Base-by-base conservation (phyloP, 2,797 vertebrate species). In the Lithobates pipiens region DNA sequence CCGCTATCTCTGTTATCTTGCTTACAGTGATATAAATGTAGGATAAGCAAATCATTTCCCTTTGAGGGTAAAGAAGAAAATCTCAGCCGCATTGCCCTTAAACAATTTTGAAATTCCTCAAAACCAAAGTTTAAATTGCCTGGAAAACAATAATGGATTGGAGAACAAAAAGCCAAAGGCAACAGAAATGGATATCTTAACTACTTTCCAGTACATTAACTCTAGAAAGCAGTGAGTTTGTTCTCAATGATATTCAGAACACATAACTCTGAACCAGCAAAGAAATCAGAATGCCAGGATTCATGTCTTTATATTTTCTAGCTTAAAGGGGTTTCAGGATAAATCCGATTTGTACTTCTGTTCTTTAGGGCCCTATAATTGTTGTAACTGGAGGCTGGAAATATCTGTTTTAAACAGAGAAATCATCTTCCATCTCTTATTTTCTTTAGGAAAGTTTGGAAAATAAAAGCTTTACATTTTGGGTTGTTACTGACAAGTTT, bases 151-250 rank as follows among this genome's bases (percentile, higher is more conserved):
- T 78, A 65, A 85, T 85, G 44, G 39, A 68, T 80, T 54, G 44
- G 29, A 75, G 72, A 74, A 68, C 29, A 85, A 85, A 80, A 84
- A 84, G 83, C 76, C 84, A 39, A 80, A 74, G 77, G 77, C 77
- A 84, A 71, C 25, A 63, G 76, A 39, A 73, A 79, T 85, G 23
- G 76, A 67, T 79, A 74, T 85, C 70, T 85, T 85, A 85, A 85
- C 72, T 80, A 65, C 39, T 77, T 85, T 85, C 77, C 71, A 75
- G 54, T 74, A 85, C 84, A 85, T 85, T 85, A 80, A 68, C 27
- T 80, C 79, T 50, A 27, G 25, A 70, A 76, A 83, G 36, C 4
- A 77, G 76, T 50, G 76, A 27, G n/a, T 21, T 36, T 77, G 54
- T 29, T 36, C 73, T 34, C 81, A 36, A 27, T 34, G 39, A 83